Base-by-base conservation (phyloP, 1,140 invertebrate genomes). In the Drosophila melanogaster region DNA sequence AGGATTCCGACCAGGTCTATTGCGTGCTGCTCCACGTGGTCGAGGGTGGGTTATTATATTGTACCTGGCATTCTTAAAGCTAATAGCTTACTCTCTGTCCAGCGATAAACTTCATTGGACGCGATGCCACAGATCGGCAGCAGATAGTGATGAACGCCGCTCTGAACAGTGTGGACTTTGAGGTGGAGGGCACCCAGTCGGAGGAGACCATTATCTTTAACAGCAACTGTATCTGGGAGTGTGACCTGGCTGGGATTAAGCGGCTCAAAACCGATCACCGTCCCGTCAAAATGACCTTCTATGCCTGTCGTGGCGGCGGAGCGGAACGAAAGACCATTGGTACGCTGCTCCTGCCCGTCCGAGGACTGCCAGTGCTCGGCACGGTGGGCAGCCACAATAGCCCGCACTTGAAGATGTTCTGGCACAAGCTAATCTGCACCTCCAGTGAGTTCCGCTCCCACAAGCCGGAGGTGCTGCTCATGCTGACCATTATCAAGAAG, bases 171-270 rank as follows among this genome's bases (percentile, higher is more conserved):
- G 75, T 91, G n/a, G 71, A 90, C 54, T 91, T 91, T 49, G 85
- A 91, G 40, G 73, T 91, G 6, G 79, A 87, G 50, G 90, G 90
- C 15, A 73, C 81, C 5, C 74, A 70, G 3, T 77, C 77, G 2
- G 35, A 67, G 4, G 72, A 78, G 50, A 60, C 77, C 1, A 73
- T 90, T 3, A 73, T 91, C 11, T 91, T 91, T 43, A 91, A 91
- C 47, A 91, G 90, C 62, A 91, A 91, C 47, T 91, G 90, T 43
- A 81, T 91, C 43, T 91, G 90, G 90, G 90, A 91, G 44, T 84
- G 85, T 17, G 86, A 87, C 19, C 69, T 91, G 38, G 55, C 69
- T 0, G 90, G 87, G 4, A 75, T 91, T 14, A 91, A 91, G 55
- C 79, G 86, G 35, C 84, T 91, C 8, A 91, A 91, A 54, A 91